A percentile compares a stretch with the other conserved stretches of the same genome.
These are phyloP conservation scores for Adoxophyes honmai DNA, from an alignment of 1,140 invertebrate species.

Conservation along the genomic window DNA sequence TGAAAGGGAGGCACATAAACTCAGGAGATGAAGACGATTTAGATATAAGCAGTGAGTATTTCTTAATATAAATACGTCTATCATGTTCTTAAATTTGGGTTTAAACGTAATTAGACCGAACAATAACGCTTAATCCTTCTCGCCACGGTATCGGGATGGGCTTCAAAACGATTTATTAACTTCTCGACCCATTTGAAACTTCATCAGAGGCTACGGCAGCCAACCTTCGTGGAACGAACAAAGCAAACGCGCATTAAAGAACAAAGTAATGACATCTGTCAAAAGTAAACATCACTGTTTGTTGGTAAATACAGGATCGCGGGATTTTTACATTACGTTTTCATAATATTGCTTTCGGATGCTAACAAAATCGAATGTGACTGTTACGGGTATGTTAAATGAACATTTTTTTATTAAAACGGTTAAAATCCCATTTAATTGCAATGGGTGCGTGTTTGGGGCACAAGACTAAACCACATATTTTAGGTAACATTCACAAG, in stretches of 20 bases:
- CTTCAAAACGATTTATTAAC: too few species aligned
- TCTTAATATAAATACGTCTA: neutral
- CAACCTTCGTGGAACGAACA: neutral
- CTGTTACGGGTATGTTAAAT: neutral
- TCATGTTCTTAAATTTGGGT: too few species aligned
- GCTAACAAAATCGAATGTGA: neutral
- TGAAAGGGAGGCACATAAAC: slow-evolving; percentile 61
- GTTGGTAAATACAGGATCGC: too few species aligned
- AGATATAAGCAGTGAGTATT: slow-evolving; percentile 69
- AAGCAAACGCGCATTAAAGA: too few species aligned
- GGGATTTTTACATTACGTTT: too few species aligned
- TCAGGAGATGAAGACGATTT: slow-evolving; percentile 71
- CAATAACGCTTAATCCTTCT: neutral
- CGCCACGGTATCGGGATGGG: too few species aligned
- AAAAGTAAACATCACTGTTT: too few species aligned
- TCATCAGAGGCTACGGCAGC: neutral
- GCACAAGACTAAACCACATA: neutral
- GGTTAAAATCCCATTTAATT: neutral
- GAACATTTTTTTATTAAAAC: neutral
- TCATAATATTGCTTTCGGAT: neutral
- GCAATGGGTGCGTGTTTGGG: neutral
- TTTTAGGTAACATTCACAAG: neutral
- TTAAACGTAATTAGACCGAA: too few species aligned
- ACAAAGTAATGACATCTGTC: too few species aligned
- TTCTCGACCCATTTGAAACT: too few species aligned